Evolutionary conservation across 2,888 invertebrate genomes (phyloP).

Genomic region (Rapana venosa): DNA sequence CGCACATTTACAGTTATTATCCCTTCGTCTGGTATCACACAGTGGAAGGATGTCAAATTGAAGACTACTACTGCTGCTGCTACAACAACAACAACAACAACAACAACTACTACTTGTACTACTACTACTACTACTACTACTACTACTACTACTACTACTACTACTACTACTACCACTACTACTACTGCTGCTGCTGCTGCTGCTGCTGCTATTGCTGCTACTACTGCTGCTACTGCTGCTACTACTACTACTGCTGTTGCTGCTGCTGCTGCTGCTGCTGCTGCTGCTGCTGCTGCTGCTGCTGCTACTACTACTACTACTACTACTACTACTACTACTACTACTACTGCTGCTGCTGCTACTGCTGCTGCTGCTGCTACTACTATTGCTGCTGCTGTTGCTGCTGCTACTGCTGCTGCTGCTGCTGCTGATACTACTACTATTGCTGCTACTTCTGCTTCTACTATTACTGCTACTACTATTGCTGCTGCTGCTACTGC

Average conservation of each 20-base stretch:
- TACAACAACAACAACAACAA: background rate
- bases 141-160: conserved; percentile 6
- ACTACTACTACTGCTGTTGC: background rate
- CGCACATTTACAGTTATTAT: no score
- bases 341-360: background rate
- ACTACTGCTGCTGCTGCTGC: conserved; percentile 5
- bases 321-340: conserved; percentile 11
- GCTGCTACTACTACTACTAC: conserved; percentile 14
- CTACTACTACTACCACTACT: conserved; percentile 1
- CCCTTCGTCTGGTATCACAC: no score
- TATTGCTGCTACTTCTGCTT: background rate
- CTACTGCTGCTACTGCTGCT: conserved; percentile 13
- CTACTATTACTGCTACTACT: background rate
- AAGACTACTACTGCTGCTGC: conserved; percentile 6
- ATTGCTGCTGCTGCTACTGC: conserved; percentile 1
- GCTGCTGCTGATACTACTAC: background rate
- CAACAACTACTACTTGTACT: background rate
- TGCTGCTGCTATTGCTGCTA: conserved; percentile 2
- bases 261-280: conserved; percentile 12
- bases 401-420: conserved; percentile 3
- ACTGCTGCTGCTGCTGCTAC: conserved; percentile 8
- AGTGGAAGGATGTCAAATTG: no score
- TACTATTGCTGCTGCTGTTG: background rate
- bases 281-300: background rate
- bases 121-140: background rate